These are phyloP conservation scores for Galaxias olidus DNA, from an alignment of 2,797 vertebrate genomes.

Conservation along the genomic window DNA sequence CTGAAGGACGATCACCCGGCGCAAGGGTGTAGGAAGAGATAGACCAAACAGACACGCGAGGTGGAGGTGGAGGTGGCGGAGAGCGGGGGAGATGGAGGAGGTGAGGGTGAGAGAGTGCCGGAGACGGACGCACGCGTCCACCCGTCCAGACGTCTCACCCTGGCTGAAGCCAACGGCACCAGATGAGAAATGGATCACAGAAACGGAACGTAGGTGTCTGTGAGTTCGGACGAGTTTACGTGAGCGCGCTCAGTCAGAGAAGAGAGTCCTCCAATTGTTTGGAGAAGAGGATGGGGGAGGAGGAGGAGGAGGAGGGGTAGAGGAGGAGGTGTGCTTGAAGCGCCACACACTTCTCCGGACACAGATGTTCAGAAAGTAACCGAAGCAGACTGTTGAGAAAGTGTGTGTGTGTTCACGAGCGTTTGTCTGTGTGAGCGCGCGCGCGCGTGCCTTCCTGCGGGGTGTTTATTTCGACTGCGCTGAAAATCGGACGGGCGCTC, in stretches of 20 bases:
- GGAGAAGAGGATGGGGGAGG: slow-evolving; percentile 12
- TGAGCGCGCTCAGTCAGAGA: background rate
- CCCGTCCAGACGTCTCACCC: slow-evolving; percentile 35
- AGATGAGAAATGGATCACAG: slow-evolving; percentile 54
- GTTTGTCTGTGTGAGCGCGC: slow-evolving; percentile 22
- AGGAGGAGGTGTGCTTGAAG: slow-evolving; percentile 55
- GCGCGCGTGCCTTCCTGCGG: slow-evolving; percentile 34
- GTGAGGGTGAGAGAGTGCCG: background rate
- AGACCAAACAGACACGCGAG: slow-evolving; percentile 14
- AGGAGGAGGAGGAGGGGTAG: slow-evolving; percentile 43
- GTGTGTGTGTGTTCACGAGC: slow-evolving; percentile 40
- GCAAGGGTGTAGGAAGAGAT: slow-evolving; percentile 11
- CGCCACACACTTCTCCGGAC: slow-evolving; percentile 47
- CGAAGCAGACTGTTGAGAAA: background rate
- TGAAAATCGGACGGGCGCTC: slow-evolving; percentile 43
- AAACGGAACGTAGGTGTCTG: background rate
- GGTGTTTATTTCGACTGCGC: slow-evolving; percentile 55
- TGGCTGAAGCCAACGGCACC: slow-evolving; percentile 40
- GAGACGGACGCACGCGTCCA: slow-evolving; percentile 28
- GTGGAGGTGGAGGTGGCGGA: slow-evolving; percentile 41
- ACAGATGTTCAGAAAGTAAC: slow-evolving; percentile 44
- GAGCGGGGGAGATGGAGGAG: slow-evolving; percentile 16
- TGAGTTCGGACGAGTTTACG: background rate
- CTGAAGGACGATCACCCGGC: background rate
- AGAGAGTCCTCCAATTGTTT: slow-evolving; percentile 18